Evolutionary conservation across 1,140 invertebrate genomes (phyloP).

Genomic region (Pogonognathellus flavescens): DNA sequence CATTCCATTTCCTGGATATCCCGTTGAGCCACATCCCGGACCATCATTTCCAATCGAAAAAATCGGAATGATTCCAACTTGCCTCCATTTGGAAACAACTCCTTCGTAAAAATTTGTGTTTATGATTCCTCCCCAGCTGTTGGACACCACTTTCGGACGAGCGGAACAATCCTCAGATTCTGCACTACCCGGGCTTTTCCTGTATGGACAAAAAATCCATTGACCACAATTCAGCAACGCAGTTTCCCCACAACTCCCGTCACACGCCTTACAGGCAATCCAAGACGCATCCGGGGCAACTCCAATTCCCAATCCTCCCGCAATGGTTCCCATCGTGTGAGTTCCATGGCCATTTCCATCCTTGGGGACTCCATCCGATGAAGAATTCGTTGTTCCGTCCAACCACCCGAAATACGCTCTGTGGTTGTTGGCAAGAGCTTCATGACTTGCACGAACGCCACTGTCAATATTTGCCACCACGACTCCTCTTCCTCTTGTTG

Average conservation of each 20-base stretch:
- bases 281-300: constrained; percentile 22
- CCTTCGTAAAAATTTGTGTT: background rate
- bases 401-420: constrained; percentile 11
- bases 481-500: background rate
- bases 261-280: constrained; percentile 40
- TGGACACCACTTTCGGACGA: background rate
- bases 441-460: constrained; percentile 11
- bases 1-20: background rate
- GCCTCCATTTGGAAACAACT: background rate
- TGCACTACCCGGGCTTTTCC: background rate
- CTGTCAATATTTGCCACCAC: constrained; percentile 47
- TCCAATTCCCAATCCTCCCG: constrained; percentile 17
- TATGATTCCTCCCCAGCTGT: background rate
- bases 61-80: background rate
- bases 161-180: background rate
- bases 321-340: constrained; percentile 33
- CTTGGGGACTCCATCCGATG: background rate
- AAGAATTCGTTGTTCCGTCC: background rate
- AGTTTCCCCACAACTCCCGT: background rate
- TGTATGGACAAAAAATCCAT: constrained; percentile 16
- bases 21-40: background rate
- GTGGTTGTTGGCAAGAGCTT: background rate
- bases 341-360: constrained; percentile 23
- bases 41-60: constrained; percentile 48
- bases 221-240: constrained; percentile 31